Conservation (phyloP, 2,888 invertebrate genomes). For the Amblyjoppa proteus region DNA sequence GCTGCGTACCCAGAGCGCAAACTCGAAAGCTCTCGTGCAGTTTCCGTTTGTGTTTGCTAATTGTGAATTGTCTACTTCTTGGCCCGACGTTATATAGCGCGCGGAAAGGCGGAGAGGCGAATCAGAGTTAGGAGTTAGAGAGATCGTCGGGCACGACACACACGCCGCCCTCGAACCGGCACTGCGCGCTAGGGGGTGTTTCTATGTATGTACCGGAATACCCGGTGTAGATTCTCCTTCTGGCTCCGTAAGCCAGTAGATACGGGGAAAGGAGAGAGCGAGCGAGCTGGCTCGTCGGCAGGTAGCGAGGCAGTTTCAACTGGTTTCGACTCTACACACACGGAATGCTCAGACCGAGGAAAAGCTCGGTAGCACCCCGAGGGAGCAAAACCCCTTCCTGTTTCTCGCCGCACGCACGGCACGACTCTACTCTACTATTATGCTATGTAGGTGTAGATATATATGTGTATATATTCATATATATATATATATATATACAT, state of each 20-base stretch:
- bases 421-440: conserved; percentile 5
- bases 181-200: conserved; percentile 14
- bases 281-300: conserved; percentile 18
- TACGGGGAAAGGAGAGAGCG: background rate
- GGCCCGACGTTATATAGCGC: conserved; percentile 55
- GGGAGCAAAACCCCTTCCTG: conserved; percentile 70
- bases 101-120: conserved; percentile 37
- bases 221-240: conserved; percentile 11
- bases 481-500: background rate
- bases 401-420: conserved; percentile 69
- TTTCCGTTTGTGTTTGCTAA: conserved; percentile 85
- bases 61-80: conserved; percentile 85
- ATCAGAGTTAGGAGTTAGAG: conserved; percentile 42
- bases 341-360: conserved; percentile 82
- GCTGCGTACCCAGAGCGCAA: conserved; percentile 67
- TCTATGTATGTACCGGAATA: conserved; percentile 5
- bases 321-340: conserved; percentile 52
- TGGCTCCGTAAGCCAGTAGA: conserved; percentile 16
- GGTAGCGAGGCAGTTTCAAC: conserved; percentile 36
- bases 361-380: conserved; percentile 71
- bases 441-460: background rate
- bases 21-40: conserved; percentile 81
- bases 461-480: background rate
- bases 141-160: conserved; percentile 43
- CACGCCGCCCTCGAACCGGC: conserved; percentile 37